These are phyloP conservation scores for Rutilus rutilus DNA, from an alignment of 2,113 vertebrate species.

Conservation along the genomic window DNA sequence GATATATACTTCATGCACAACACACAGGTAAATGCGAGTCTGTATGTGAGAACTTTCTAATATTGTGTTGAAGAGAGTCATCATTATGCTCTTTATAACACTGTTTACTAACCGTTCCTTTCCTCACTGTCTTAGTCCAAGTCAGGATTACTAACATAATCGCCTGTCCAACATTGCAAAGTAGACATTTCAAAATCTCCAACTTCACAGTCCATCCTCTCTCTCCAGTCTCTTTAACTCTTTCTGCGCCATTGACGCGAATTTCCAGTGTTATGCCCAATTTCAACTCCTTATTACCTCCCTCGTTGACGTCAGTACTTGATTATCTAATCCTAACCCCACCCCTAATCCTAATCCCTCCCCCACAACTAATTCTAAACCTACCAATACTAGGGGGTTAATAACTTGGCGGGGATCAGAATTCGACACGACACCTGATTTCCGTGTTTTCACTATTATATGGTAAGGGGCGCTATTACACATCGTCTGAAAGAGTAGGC, in stretches of 20 bases:
- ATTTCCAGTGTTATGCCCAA: too few species aligned
- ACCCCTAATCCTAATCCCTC: too few species aligned
- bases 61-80: constrained; percentile 5
- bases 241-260: neutral
- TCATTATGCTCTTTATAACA: constrained; percentile 51
- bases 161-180: constrained; percentile 74
- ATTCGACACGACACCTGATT: too few species aligned
- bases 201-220: neutral
- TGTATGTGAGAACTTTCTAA: constrained; percentile 14
- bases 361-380: too few species aligned
- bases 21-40: constrained; percentile 13
- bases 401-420: too few species aligned
- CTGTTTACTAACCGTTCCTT: constrained; percentile 57
- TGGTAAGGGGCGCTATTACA: too few species aligned
- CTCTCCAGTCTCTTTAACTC: constrained; percentile 54
- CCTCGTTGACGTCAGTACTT: too few species aligned
- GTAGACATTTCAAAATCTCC: constrained; percentile 76
- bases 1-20: neutral
- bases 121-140: constrained; percentile 70
- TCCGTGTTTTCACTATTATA: too few species aligned
- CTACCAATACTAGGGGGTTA: too few species aligned
- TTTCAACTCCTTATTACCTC: too few species aligned
- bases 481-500: too few species aligned
- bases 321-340: too few species aligned
- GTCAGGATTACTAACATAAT: constrained; percentile 78